Conservation (phyloP, 2,113 vertebrate species). For the Pelusios castaneus region DNA sequence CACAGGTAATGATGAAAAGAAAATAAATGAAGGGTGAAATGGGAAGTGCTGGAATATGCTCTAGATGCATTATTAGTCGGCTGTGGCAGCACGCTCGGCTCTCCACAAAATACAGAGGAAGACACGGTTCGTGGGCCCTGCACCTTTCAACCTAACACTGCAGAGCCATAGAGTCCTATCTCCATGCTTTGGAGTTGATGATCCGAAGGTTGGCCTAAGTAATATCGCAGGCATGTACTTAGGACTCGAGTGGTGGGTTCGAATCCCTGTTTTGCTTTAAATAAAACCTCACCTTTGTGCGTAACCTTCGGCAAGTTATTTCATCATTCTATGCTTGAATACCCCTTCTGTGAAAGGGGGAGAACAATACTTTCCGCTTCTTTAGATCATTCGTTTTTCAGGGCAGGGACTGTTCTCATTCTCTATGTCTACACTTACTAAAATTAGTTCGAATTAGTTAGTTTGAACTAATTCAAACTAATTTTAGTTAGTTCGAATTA, state of each 20-base stretch:
- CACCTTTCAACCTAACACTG: neutral
- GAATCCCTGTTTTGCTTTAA: neutral
- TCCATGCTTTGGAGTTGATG: neutral
- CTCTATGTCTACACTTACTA: too few relatives aligned
- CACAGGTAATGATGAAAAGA: constrained; percentile 15
- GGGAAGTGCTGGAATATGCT: constrained; percentile 41
- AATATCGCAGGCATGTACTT: too few relatives aligned
- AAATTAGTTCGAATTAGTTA: too few relatives aligned
- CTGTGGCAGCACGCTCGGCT: neutral
- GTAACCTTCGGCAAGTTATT: neutral
- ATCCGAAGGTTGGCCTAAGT: neutral
- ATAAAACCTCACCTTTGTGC: too few relatives aligned
- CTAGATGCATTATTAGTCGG: constrained; percentile 41
- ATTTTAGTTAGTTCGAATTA: too few relatives aligned
- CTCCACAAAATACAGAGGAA: neutral
- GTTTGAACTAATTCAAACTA: too few relatives aligned
- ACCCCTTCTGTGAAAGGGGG: neutral
- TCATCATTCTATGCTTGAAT: neutral
- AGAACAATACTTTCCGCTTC: neutral
- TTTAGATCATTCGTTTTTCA: neutral
- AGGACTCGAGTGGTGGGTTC: neutral
- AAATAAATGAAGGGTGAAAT: constrained; percentile 34
- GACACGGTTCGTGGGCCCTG: neutral
- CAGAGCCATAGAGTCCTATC: neutral
- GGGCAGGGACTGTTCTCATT: neutral